These are phyloP conservation scores for Sinosuthora webbiana DNA, from an alignment of 2,113 vertebrate species.

Conservation along the genomic window DNA sequence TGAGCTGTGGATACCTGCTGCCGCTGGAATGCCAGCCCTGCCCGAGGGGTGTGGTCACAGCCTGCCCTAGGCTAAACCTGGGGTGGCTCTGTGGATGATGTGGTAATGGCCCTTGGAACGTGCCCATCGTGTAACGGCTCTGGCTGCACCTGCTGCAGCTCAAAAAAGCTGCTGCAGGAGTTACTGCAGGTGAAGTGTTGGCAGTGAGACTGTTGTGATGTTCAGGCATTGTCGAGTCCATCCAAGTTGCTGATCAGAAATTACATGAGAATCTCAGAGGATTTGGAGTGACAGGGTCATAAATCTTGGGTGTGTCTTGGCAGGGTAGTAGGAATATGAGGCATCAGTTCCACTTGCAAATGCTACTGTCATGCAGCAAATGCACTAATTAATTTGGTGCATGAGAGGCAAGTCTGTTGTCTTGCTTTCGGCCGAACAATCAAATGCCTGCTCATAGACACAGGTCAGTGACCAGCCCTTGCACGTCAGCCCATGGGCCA, in stretches of 20 bases:
- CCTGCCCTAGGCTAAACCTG: background rate
- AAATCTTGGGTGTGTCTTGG: background rate
- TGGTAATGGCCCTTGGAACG: background rate
- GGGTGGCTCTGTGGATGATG: background rate
- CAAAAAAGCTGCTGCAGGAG: background rate
- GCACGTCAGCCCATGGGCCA: background rate
- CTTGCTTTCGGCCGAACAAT: background rate
- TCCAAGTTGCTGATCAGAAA: background rate
- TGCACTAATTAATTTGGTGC: background rate
- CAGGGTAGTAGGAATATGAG: background rate
- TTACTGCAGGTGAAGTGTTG: background rate
- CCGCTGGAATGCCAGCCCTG: background rate
- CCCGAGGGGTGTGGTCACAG: background rate
- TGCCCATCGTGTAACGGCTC: background rate
- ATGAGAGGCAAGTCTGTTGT: background rate
- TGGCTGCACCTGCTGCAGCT: background rate
- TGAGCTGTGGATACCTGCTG: rapidly evolving
- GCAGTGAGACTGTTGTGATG: background rate
- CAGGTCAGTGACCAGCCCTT: background rate
- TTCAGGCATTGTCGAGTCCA: background rate
- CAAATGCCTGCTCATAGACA: background rate
- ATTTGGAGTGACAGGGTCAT: background rate
- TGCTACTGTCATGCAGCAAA: background rate
- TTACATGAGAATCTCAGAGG: background rate
- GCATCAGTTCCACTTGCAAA: background rate